A percentile compares a stretch with the other conserved stretches of the same genome.
phyloP scores from a whole-genome alignment of 1,140 invertebrate species.

The Papilio glaucus region DNA sequence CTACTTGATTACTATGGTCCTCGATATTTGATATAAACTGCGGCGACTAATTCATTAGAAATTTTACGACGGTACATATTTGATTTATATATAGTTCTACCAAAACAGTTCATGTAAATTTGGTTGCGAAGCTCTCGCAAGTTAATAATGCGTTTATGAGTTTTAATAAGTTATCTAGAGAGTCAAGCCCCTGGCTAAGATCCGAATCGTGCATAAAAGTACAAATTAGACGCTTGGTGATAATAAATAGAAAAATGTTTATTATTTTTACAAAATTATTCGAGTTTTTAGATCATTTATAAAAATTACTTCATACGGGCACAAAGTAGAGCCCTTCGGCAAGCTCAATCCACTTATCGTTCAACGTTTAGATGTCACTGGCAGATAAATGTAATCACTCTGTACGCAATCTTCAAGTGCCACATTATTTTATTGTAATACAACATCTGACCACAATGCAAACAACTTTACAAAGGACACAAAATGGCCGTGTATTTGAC shows the following conservation, averaged over 20 bases:
- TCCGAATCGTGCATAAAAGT: too few species aligned
- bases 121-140: too few species aligned
- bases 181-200: too few species aligned
- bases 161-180: too few species aligned
- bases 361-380: slow-evolving; percentile 43
- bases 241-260: too few species aligned
- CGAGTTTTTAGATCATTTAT: too few species aligned
- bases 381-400: slow-evolving; percentile 46
- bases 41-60: not conserved
- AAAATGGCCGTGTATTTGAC: slow-evolving; percentile 19
- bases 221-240: too few species aligned
- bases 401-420: slow-evolving; percentile 50
- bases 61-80: not conserved
- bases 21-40: not conserved
- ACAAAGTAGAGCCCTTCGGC: not conserved
- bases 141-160: too few species aligned
- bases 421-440: slow-evolving; percentile 66
- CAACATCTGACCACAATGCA: slow-evolving; percentile 29
- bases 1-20: not conserved
- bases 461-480: not conserved
- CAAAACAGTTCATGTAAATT: too few species aligned
- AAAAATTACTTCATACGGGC: too few species aligned
- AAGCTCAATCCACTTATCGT: slow-evolving; percentile 28
- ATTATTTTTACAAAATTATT: too few species aligned
- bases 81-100: not conserved